phyloP scores from a whole-genome alignment of 2,113 vertebrate genomes.

The Misgurnus anguillicaudatus region DNA sequence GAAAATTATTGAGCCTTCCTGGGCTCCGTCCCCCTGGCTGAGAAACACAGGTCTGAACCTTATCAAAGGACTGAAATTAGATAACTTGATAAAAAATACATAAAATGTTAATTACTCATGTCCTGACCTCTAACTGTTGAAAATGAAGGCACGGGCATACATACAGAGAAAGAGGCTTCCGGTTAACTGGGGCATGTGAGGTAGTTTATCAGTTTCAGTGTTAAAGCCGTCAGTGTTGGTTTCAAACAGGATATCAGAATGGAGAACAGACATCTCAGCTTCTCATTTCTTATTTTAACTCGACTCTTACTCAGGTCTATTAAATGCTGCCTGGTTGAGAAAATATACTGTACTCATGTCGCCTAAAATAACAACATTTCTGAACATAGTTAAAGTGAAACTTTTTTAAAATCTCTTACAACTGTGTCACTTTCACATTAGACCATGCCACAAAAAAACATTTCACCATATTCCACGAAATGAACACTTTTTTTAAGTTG shows the following conservation, averaged over 20 bases:
- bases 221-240: neutral
- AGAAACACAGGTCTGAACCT: neutral
- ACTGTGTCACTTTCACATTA: too few relatives aligned
- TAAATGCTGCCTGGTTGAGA: neutral
- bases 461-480: too few relatives aligned
- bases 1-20: too few relatives aligned
- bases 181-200: neutral
- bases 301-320: neutral
- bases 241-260: slow-evolving; percentile 14
- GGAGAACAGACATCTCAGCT: neutral
- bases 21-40: too few relatives aligned
- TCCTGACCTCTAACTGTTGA: neutral
- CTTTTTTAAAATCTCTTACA: too few relatives aligned
- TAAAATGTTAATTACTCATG: neutral
- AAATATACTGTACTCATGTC: too few relatives aligned
- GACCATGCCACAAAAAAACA: too few relatives aligned
- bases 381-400: too few relatives aligned
- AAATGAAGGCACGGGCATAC: neutral
- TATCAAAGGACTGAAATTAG: neutral
- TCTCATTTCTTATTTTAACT: neutral
- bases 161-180: neutral
- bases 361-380: too few relatives aligned
- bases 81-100: neutral
- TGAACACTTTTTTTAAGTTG: too few relatives aligned
- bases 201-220: neutral